These are phyloP conservation scores for Ictidomys tridecemlineatus DNA, from an alignment of 2,113 vertebrate genomes.

Conservation along the genomic window DNA sequence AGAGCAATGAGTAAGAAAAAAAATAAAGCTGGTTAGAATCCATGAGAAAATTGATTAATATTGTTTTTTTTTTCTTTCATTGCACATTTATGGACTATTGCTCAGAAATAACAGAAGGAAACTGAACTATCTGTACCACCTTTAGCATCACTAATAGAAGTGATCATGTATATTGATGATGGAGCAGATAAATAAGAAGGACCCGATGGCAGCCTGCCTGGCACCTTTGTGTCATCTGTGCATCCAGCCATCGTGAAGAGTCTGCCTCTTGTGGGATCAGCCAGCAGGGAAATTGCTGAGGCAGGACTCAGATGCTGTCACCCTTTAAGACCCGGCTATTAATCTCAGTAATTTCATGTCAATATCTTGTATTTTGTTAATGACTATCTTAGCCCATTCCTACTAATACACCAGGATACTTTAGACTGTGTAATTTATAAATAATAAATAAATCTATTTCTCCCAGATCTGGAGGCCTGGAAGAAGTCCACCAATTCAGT, in stretches of 20 bases:
- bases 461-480: background rate
- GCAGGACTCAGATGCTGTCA: background rate
- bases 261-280: background rate
- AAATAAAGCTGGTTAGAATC: background rate
- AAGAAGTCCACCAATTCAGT: background rate
- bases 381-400: background rate
- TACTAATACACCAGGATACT: background rate
- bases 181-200: background rate
- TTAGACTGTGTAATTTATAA: background rate
- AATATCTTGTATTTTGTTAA: background rate
- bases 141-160: background rate
- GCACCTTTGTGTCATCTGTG: background rate
- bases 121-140: background rate
- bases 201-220: background rate
- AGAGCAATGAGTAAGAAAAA: background rate
- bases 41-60: background rate
- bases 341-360: background rate
- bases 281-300: background rate
- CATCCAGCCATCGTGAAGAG: fast-evolving
- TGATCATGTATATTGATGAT: background rate
- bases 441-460: background rate
- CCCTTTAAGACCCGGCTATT: background rate
- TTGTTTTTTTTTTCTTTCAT: constrained; percentile 37
- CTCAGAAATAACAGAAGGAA: constrained; percentile 5
- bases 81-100: background rate